Conservation (phyloP, 2,113 vertebrate genomes). For the Engystomops pustulosus region DNA sequence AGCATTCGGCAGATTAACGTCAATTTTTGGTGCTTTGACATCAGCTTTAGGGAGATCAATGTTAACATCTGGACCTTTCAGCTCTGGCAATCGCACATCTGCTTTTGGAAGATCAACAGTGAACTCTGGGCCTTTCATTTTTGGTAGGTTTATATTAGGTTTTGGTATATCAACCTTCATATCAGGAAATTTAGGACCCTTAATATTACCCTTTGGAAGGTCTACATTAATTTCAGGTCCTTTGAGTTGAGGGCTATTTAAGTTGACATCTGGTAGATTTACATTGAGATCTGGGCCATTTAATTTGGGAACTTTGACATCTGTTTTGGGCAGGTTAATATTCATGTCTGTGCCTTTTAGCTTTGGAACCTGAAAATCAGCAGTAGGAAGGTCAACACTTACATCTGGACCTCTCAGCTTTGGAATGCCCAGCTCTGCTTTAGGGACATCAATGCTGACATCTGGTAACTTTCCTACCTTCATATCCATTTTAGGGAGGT, state of each 20-base stretch:
- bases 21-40: constrained; percentile 3
- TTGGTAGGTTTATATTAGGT: constrained; percentile 32
- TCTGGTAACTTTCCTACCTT: constrained; percentile 3
- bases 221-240: constrained; percentile 26
- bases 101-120: constrained; percentile 12
- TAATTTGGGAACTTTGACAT: constrained; percentile 16
- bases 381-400: background rate
- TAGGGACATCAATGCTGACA: constrained; percentile 20
- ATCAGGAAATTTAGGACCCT: constrained; percentile 19
- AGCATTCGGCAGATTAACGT: too few relatives aligned
- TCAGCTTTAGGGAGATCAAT: constrained; percentile 35
- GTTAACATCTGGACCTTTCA: constrained; percentile 15
- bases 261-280: background rate
- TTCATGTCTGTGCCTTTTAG: constrained; percentile 23
- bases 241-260: constrained; percentile 23
- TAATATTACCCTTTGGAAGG: background rate
- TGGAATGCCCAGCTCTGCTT: constrained; percentile 21
- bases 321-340: background rate
- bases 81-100: background rate
- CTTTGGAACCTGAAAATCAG: constrained; percentile 1
- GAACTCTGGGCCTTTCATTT: constrained; percentile 12
- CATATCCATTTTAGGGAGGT: constrained; percentile 41
- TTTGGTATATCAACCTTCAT: constrained; percentile 36
- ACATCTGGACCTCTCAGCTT: background rate
- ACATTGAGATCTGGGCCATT: constrained; percentile 8